These are phyloP conservation scores for Siniperca undulata DNA, from an alignment of 2,797 vertebrate species.

Conservation along the genomic window DNA sequence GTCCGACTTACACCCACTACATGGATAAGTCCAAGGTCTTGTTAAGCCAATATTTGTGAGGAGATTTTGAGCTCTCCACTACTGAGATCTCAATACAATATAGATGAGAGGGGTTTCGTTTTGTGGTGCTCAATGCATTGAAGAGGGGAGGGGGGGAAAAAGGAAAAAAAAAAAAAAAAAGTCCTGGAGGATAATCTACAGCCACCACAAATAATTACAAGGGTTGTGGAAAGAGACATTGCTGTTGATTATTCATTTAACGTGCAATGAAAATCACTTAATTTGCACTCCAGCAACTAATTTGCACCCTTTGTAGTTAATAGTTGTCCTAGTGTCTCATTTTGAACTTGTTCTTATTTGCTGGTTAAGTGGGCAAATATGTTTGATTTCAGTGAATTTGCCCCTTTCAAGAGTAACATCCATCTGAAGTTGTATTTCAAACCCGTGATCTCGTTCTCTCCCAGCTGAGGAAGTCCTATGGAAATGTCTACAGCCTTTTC, in stretches of 20 bases:
- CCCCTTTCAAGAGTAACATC: not conserved
- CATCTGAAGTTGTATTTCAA: not conserved
- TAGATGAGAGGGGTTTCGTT: not conserved
- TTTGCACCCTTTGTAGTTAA: not conserved
- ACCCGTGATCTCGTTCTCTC: constrained; percentile 11
- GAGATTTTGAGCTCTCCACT: not conserved
- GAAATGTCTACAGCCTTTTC: constrained; percentile 81
- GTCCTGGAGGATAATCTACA: not conserved
- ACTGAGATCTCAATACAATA: not conserved
- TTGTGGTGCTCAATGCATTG: not conserved
- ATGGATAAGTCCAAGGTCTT: not conserved
- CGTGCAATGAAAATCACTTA: not conserved
- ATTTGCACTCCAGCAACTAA: not conserved
- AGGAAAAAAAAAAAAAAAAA: too few relatives aligned
- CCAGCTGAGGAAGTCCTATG: constrained; percentile 79
- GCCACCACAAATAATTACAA: not conserved
- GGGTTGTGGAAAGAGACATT: not conserved
- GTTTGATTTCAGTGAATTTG: not conserved
- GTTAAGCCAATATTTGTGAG: not conserved
- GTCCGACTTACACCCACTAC: not conserved
- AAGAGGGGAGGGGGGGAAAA: too few relatives aligned
- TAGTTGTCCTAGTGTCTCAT: not conserved
- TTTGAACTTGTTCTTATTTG: too few relatives aligned
- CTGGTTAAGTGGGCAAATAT: not conserved
- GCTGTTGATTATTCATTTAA: not conserved